Base-by-base conservation (phyloP, 2,113 vertebrate species). In the Physeter macrocephalus region DNA sequence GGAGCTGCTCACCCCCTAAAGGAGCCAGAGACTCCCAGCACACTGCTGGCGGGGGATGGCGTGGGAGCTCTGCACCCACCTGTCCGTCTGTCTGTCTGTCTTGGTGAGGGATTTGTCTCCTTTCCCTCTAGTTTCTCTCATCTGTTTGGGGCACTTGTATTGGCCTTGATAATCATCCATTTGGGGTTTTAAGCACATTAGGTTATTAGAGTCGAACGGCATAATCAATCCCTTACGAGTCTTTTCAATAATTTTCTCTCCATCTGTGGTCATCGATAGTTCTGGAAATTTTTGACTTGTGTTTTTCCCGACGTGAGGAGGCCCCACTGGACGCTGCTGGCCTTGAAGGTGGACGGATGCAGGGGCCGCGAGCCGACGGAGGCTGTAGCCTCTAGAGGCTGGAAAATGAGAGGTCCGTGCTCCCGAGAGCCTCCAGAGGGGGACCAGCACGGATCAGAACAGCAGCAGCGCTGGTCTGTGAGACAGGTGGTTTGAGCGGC, bases 171-270 rank as follows among this genome's bases (percentile, higher is more conserved):
- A 27, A 43, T 43, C 39, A 27, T 43, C 23, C 69, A 43, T 72
- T 39, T 72, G 69, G 66, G 25, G 39, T 23, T 72, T 43, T 27
- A 72, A 72, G 69, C 69, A 43, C 39, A 27, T 72, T 8, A 15
- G 69, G 39, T 41, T 27, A 27, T 23, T 43, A 7, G 41, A 1
- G 0, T 43, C 1, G 1, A 43, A 72, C 23, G 43, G 3, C 13
- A 43, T 72, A 1, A 72, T 27, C 69, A 43, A 36, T 27, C 39
- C 69, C 39, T 43, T 43, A 72, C 0, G 12, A 27, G 41, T 72
- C 39, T 72, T 72, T 41, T 72, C 27, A 25, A 27, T 72, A 41
- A 72, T 36, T 27, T 43, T 23, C 39, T 23, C 39, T 14, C 3
- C 1, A 43, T 13, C 71, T 72, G 39, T 27, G 71, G 23, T 12